Evolutionary conservation across 2,888 invertebrate genomes (phyloP).

Genomic region (Dioctria rufipes): DNA sequence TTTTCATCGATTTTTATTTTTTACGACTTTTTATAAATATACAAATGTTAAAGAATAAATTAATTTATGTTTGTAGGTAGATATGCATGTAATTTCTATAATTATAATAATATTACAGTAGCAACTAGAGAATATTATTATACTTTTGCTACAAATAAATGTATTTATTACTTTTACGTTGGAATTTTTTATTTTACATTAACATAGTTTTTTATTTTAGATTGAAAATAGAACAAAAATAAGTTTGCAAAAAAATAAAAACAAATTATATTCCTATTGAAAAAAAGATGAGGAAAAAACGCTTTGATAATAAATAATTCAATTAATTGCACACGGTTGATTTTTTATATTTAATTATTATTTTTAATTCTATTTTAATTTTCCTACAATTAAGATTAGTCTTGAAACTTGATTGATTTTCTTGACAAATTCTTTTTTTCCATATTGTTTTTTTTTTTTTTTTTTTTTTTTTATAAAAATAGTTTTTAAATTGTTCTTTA

Average conservation of each 20-base stretch:
- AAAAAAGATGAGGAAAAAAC: not conserved
- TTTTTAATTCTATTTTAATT: not conserved
- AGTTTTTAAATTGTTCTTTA: no score
- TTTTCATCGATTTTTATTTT: no score
- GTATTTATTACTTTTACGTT: not conserved
- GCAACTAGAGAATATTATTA: not conserved
- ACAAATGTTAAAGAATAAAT: not conserved
- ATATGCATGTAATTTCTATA: no score
- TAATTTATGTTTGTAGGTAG: not conserved
- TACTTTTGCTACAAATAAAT: no score
- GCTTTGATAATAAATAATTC: slow-evolving; percentile 6
- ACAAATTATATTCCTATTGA: not conserved
- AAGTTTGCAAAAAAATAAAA: not conserved
- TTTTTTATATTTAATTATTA: not conserved
- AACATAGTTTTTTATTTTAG: not conserved
- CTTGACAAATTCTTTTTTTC: no score
- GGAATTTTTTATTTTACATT: not conserved
- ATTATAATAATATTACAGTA: not conserved
- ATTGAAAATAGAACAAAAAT: not conserved
- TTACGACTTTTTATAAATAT: not conserved
- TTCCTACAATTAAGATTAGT: not conserved
- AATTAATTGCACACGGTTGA: not conserved
- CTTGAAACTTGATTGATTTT: no score
- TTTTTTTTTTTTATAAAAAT: no score
- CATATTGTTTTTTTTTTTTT: no score